Percentiles rank a stretch among this genome's conserved stretches.
phyloP scores from a whole-genome alignment of 2,888 invertebrate species.

The Atrina japonica region DNA sequence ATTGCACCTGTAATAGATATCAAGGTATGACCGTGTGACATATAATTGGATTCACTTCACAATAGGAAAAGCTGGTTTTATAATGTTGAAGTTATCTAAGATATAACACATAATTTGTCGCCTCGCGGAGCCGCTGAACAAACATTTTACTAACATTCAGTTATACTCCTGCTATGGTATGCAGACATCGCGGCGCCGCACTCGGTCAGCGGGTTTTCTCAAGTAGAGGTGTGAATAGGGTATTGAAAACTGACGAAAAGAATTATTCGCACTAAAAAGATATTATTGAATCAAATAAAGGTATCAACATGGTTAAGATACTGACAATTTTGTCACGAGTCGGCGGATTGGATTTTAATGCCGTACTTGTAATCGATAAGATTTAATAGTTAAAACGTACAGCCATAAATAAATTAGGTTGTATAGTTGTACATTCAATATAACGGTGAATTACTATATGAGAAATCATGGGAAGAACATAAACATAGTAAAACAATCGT shows the following conservation, averaged over 20 bases:
- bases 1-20: constrained; percentile 17
- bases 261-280: constrained; percentile 47
- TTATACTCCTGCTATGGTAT: constrained; percentile 50
- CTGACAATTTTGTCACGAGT: constrained; percentile 16
- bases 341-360: constrained; percentile 23
- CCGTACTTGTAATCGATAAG: constrained; percentile 5
- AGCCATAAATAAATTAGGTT: not conserved
- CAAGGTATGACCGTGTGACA: constrained; percentile 10
- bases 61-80: constrained; percentile 38
- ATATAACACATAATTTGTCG: constrained; percentile 36
- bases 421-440: no score
- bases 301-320: constrained; percentile 24
- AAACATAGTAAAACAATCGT: no score
- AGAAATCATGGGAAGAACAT: no score
- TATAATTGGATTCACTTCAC: constrained; percentile 38
- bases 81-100: constrained; percentile 43
- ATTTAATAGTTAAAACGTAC: constrained; percentile 9
- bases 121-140: constrained; percentile 35
- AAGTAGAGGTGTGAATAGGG: constrained; percentile 63
- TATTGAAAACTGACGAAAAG: constrained; percentile 53
- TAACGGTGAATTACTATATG: no score
- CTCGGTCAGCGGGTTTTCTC: constrained; percentile 50
- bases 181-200: constrained; percentile 57
- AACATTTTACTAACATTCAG: constrained; percentile 40
- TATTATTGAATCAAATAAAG: constrained; percentile 44